Evolutionary conservation across 2,888 invertebrate genomes (phyloP).

Genomic region (Lacanobia oleracea): DNA sequence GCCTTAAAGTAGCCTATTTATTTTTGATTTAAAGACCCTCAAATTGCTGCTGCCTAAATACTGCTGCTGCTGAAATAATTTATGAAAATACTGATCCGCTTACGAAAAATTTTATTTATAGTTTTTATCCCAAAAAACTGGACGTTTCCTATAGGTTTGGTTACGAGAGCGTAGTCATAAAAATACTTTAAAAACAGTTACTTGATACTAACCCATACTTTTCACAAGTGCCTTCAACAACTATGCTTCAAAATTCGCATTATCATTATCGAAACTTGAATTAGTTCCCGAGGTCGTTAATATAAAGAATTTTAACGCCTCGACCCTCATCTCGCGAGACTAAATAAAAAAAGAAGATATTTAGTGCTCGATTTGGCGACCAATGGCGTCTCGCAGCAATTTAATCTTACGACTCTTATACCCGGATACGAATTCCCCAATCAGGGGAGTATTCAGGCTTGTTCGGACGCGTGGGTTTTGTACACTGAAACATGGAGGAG

Average conservation of each 20-base stretch:
- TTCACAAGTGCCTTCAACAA: neutral
- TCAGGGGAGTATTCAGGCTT: conserved; percentile 69
- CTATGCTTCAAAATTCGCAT: conserved; percentile 12
- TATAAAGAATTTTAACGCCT: conserved; percentile 53
- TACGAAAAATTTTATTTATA: too few species aligned
- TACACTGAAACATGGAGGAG: conserved; percentile 63
- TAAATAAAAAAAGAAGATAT: conserved; percentile 39
- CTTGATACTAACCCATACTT: too few species aligned
- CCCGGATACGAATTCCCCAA: conserved; percentile 74
- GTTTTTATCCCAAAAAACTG: too few species aligned
- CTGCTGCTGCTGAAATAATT: too few species aligned
- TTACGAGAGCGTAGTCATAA: too few species aligned
- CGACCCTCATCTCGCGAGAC: conserved; percentile 23
- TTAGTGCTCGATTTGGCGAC: conserved; percentile 49
- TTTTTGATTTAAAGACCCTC: too few species aligned
- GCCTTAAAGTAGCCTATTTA: neutral
- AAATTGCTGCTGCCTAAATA: too few species aligned
- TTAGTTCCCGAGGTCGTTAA: conserved; percentile 32
- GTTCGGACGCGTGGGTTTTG: conserved; percentile 67
- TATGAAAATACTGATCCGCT: too few species aligned
- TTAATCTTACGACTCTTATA: conserved; percentile 59
- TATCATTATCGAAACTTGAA: conserved; percentile 32
- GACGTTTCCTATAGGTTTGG: too few species aligned
- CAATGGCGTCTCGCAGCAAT: conserved; percentile 52
- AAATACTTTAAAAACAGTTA: too few species aligned